phyloP scores from a whole-genome alignment of 2,113 vertebrate species.

The Rhinichthys klamathensis region DNA sequence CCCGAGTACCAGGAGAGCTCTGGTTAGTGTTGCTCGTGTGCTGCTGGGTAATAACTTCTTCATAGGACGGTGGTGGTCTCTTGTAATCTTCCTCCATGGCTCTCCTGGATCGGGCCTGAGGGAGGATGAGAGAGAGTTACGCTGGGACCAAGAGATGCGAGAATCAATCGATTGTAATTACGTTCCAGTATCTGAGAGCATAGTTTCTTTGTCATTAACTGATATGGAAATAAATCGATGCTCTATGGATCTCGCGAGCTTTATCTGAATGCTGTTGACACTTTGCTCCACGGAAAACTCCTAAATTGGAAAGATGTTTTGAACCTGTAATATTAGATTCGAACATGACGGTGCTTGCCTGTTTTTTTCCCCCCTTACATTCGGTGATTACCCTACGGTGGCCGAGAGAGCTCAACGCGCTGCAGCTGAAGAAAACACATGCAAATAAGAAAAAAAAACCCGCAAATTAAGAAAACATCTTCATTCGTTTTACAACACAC shows the following conservation, averaged over 20 bases:
- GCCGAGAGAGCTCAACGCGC: too few relatives aligned
- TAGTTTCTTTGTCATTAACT: slow-evolving; percentile 55
- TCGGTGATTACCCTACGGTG: too few relatives aligned
- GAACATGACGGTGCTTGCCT: not conserved
- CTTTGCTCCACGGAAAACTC: not conserved
- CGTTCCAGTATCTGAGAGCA: slow-evolving; percentile 42
- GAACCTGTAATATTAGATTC: slow-evolving; percentile 41
- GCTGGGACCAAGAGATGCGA: not conserved
- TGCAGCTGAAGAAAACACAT: too few relatives aligned
- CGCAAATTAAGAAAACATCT: too few relatives aligned
- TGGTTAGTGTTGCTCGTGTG: slow-evolving; percentile 39
- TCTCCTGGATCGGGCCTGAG: slow-evolving; percentile 31
- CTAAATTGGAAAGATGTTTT: slow-evolving; percentile 5
- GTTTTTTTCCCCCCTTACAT: not conserved
- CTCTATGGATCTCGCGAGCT: slow-evolving; percentile 41
- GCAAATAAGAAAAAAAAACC: too few relatives aligned
- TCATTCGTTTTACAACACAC: too few relatives aligned
- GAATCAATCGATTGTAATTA: slow-evolving; percentile 52
- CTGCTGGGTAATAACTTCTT: slow-evolving; percentile 51
- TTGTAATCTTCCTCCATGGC: slow-evolving; percentile 51
- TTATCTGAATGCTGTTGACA: slow-evolving; percentile 50
- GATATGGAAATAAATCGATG: slow-evolving; percentile 57
- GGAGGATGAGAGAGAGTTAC: slow-evolving; percentile 22
- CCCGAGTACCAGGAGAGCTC: slow-evolving; percentile 12
- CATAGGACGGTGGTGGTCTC: slow-evolving; percentile 10